phyloP scores from a whole-genome alignment of 2,888 invertebrate species.

The Caenorhabditis virilis region DNA sequence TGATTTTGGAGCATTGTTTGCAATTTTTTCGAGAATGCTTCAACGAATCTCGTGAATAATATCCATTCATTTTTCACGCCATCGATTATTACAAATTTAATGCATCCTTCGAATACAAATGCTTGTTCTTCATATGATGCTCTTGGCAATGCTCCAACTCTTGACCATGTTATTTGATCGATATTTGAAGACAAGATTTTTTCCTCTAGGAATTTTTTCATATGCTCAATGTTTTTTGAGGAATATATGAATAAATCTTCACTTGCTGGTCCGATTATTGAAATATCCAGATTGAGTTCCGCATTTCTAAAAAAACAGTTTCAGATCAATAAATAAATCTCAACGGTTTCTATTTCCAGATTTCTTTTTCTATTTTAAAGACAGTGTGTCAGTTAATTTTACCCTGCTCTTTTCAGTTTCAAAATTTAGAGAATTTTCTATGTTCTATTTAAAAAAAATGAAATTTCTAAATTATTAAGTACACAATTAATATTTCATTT shows the following conservation, averaged over 20 bases:
- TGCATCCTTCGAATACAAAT: conserved; percentile 15
- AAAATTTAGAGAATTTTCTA: background rate
- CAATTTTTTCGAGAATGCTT: conserved; percentile 2
- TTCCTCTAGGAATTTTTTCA: too few species aligned
- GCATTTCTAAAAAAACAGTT: conserved; percentile 2
- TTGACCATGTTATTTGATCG: too few species aligned
- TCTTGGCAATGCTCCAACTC: conserved; percentile 15
- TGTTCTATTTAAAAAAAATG: background rate
- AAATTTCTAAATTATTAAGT: background rate
- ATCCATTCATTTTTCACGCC: background rate
- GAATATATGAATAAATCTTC: conserved; percentile 17
- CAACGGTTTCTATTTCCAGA: too few species aligned
- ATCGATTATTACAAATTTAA: conserved; percentile 1
- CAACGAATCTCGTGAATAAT: conserved; percentile 9
- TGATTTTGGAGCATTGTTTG: conserved; percentile 29
- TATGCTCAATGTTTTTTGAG: conserved; percentile 8
- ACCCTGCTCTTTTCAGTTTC: background rate
- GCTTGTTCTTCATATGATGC: conserved; percentile 29
- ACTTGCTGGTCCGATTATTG: conserved; percentile 15
- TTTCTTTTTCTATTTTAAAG: too few species aligned
- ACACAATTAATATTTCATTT: background rate
- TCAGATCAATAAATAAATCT: too few species aligned
- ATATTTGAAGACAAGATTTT: too few species aligned
- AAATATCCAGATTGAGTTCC: conserved; percentile 14
- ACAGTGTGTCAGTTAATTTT: too few species aligned